Base-by-base conservation (phyloP, 2,113 vertebrate species). In the Melanerpes aurifrons region DNA sequence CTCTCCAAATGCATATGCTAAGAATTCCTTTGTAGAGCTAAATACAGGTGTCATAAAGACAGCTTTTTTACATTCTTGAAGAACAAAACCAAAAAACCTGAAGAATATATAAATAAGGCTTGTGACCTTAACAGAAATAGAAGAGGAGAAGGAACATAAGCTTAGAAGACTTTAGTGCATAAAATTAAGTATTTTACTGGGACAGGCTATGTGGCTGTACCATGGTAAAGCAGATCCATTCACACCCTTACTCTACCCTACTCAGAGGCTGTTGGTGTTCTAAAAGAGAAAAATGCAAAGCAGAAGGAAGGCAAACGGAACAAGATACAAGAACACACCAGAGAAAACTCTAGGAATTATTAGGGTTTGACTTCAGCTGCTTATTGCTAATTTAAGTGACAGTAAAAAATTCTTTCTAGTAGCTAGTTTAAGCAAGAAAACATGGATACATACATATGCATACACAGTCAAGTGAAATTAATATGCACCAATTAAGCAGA, bases 381-480 rank as follows among this genome's bases (percentile, higher is more conserved):
- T 89, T 84, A 75, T 25, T 68, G 37, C 29, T 87, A 78, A 75
- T 62, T 67, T 76, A 82, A 82, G 4, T 10, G 5, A 75, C 31
- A 86, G 56, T 18, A 82, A 84, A 84, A 86, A 82, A 87, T 53
- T 37, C 89, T 25, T 84, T 40, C 67, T 82, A 92, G 70, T 21
- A 89, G 45, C 35, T 72, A 87, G 14, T 48, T 67, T 79, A 79
- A 24, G 20, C 40, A 48, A 85, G 40, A 82, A 89, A 92, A 92
- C 50, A 82, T 1, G 3, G 24, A 75, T 74, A 73, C 37, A 82
- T 45, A 58, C 37, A 76, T 88, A 77, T 32, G 43, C 37, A 90
- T 74, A 32, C 3, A 57, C 8, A 87, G 35, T 24, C 56, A 89
- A 70, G 35, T 25, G 14, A 82, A 91, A 87, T 85, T 79, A 91